phyloP scores from a whole-genome alignment of 2,113 vertebrate genomes.

The Poeciliopsis occidentalis region DNA sequence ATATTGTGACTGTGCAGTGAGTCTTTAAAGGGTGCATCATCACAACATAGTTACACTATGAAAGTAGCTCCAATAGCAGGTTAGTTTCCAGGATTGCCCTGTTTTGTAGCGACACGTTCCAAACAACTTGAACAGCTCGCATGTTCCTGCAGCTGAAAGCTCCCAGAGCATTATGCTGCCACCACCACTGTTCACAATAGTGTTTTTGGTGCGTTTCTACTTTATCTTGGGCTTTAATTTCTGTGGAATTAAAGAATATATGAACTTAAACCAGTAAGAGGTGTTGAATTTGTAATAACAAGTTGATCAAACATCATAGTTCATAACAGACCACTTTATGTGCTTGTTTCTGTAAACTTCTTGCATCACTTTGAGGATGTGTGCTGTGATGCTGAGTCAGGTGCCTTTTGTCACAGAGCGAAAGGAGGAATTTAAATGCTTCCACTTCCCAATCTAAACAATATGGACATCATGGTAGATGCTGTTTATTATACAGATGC shows the following conservation, averaged over 20 bases:
- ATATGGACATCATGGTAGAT: constrained; percentile 27
- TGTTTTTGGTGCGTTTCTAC: background rate
- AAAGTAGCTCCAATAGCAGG: background rate
- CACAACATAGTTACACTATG: background rate
- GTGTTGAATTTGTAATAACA: constrained; percentile 16
- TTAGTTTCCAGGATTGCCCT: background rate
- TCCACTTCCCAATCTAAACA: constrained; percentile 33
- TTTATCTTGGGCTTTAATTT: background rate
- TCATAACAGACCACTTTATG: constrained; percentile 2
- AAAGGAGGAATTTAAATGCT: constrained; percentile 3
- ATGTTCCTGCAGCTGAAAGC: background rate
- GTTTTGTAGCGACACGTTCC: background rate
- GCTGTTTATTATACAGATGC: constrained; percentile 61
- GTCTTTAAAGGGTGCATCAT: background rate
- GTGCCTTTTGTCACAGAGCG: constrained; percentile 22
- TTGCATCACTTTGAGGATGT: constrained; percentile 24
- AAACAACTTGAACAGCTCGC: background rate
- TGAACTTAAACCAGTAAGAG: background rate
- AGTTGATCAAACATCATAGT: constrained; percentile 28
- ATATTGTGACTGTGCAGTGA: background rate
- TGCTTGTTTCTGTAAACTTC: constrained; percentile 34
- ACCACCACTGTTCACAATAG: background rate
- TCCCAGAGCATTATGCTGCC: background rate
- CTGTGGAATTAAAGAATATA: background rate
- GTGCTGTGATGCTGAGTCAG: background rate